Conservation (phyloP, 1,140 invertebrate species). For the Apocrypta bakeri region DNA sequence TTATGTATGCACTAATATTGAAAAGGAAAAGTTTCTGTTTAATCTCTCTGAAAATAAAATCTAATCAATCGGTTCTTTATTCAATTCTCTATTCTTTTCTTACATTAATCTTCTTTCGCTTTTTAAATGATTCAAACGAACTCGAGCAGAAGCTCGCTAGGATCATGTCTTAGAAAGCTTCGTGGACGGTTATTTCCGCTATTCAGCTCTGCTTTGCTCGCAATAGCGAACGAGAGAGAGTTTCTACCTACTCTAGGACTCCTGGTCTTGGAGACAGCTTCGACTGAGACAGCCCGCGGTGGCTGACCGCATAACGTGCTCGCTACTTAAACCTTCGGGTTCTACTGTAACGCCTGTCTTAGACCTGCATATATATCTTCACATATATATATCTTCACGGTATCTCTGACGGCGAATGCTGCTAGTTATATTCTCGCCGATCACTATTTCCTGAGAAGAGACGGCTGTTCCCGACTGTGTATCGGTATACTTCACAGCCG, state of each 20-base stretch:
- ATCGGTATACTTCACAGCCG: background rate
- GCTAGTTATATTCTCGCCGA: background rate
- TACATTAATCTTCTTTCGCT: too few relatives aligned
- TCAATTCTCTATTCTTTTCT: too few relatives aligned
- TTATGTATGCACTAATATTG: too few relatives aligned
- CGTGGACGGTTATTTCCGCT: background rate
- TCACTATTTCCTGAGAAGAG: background rate
- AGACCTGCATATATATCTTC: too few relatives aligned
- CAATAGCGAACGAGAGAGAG: too few relatives aligned
- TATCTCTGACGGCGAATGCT: background rate
- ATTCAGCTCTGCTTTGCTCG: background rate
- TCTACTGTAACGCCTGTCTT: background rate
- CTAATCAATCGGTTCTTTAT: too few relatives aligned
- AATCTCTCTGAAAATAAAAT: too few relatives aligned
- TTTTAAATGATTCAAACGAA: too few relatives aligned
- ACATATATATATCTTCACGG: too few relatives aligned
- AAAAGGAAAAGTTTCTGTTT: too few relatives aligned
- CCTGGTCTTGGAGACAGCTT: too few relatives aligned
- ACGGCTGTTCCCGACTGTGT: background rate
- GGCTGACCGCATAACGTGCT: slow-evolving; percentile 28
- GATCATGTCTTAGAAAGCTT: background rate
- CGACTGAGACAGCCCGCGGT: background rate
- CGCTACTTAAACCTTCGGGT: background rate
- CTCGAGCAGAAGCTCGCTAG: background rate
- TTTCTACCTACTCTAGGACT: background rate